Base-by-base conservation (phyloP, 2,113 vertebrate genomes). In the Xiphophorus maculatus region DNA sequence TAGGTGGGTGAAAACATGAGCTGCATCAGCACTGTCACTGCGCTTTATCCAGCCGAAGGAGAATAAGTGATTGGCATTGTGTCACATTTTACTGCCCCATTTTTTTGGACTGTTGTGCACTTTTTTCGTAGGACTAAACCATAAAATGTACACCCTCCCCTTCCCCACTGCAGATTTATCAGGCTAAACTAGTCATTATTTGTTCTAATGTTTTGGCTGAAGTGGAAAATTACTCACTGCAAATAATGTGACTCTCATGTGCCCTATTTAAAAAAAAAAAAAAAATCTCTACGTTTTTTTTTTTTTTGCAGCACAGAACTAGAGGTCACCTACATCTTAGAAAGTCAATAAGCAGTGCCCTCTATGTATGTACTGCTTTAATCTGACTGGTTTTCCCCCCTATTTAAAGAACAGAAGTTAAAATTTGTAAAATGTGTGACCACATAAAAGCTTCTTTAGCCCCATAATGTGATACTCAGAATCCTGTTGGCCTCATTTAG, bases 1-100 rank as follows among this genome's bases (percentile, higher is more conserved):
- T 60, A 63, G 63, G 40, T 74, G 58, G 71, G 54, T 74, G 51
- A 77, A 71, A 73, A 66, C 58, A 77, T 12, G n/a, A 75, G 80
- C 84, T 88, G 77, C 42, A 62, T 86, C 85, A 81, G 77, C 77
- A 86, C 54, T 35, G 64, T 65, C 25, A 64, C 60, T 63, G 48
- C 7, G 11, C n/a, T 42, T 58, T 5, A 2, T 44, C 63, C 42
- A 58, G 72, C 54, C 37, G 51, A 14, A 67, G 74, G 69, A 60
- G 58, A 70, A 29, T 22, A 76, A 40, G 28, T 25, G n/a, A 14
- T 37, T 44, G 28, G 44, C 15, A 62, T 74, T 30, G 0, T 74
- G 32, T 42, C 9, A 30, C 30, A 37, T 4, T 19, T 54, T 5
- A 30, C 33, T 71, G 42, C 27, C n/a, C 8, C 14, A 33, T 32